Percentiles rank a stretch among this genome's conserved stretches.
These are phyloP conservation scores for Matsumurasca onukii DNA, from an alignment of 1,140 invertebrate genomes.

Conservation along the genomic window DNA sequence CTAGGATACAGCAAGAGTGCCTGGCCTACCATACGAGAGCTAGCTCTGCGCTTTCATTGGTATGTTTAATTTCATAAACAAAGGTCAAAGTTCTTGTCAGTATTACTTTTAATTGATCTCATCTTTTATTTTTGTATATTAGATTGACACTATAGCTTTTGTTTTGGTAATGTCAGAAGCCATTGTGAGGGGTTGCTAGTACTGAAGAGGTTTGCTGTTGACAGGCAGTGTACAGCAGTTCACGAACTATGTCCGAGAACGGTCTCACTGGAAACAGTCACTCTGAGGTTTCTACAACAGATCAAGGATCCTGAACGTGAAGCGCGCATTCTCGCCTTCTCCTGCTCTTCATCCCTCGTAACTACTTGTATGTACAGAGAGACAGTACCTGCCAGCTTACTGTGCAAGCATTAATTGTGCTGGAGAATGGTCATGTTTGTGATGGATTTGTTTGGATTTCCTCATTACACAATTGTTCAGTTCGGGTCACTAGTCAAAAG, in stretches of 20 bases:
- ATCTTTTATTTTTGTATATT: no score
- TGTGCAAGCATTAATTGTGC: no score
- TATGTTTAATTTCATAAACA: no score
- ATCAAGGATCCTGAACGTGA: slow-evolving; percentile 56
- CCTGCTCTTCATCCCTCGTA: slow-evolving; percentile 39
- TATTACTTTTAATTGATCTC: no score
- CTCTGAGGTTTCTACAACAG: slow-evolving; percentile 59
- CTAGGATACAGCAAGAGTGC: slow-evolving; percentile 70
- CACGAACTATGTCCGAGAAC: slow-evolving; percentile 37
- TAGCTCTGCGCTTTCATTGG: slow-evolving; percentile 72
- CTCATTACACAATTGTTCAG: no score
- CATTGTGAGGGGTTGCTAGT: neutral
- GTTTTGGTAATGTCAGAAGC: neutral
- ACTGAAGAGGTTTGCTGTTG: neutral
- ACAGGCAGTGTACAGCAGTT: slow-evolving; percentile 47
- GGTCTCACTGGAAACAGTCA: slow-evolving; percentile 51
- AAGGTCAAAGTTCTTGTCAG: no score
- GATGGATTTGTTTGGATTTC: no score
- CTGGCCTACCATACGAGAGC: slow-evolving; percentile 68
- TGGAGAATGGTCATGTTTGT: no score
- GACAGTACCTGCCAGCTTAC: no score
- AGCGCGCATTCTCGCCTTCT: slow-evolving; percentile 60
- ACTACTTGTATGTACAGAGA: no score
- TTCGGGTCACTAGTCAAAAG: no score
- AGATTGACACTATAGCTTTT: no score